Percentiles rank a stretch among this genome's conserved stretches.
phyloP scores from a whole-genome alignment of 2,888 invertebrate genomes.

The Coenonympha glycerion region DNA sequence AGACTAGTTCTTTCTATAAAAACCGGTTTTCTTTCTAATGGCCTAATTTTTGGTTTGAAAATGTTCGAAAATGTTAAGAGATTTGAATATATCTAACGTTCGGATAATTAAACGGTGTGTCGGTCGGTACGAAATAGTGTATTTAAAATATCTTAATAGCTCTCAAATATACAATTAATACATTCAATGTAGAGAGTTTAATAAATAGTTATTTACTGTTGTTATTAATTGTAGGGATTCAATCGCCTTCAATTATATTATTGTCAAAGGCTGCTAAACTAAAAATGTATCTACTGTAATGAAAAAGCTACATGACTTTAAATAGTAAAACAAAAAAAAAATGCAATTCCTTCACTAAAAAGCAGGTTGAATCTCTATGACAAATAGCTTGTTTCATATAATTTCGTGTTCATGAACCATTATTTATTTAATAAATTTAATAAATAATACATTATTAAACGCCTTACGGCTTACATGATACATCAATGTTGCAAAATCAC shows the following conservation, averaged over 20 bases:
- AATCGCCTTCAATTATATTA: slow-evolving; percentile 4
- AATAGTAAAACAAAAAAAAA: no score
- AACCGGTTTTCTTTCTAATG: slow-evolving; percentile 25
- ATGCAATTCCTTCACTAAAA: neutral
- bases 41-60: slow-evolving; percentile 32
- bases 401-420: slow-evolving; percentile 13
- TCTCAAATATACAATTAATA: slow-evolving; percentile 55
- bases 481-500: neutral
- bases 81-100: slow-evolving; percentile 26
- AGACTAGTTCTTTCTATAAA: slow-evolving; percentile 22
- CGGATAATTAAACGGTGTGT: slow-evolving; percentile 30
- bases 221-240: slow-evolving; percentile 38
- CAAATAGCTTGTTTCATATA: slow-evolving; percentile 17
- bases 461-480: neutral
- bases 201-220: slow-evolving; percentile 30
- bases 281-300: neutral
- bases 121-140: slow-evolving; percentile 59
- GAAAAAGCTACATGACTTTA: neutral
- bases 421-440: neutral
- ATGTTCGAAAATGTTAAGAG: slow-evolving; percentile 49
- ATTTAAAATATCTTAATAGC: slow-evolving; percentile 48
- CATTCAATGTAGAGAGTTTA: slow-evolving; percentile 49
- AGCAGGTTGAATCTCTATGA: slow-evolving; percentile 25
- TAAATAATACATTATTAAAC: neutral
- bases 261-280: slow-evolving; percentile 2